A percentile compares a stretch with the other conserved stretches of the same genome.
Evolutionary conservation across 2,888 invertebrate genomes (phyloP).

Genomic region (Sepiola atlantica): DNA sequence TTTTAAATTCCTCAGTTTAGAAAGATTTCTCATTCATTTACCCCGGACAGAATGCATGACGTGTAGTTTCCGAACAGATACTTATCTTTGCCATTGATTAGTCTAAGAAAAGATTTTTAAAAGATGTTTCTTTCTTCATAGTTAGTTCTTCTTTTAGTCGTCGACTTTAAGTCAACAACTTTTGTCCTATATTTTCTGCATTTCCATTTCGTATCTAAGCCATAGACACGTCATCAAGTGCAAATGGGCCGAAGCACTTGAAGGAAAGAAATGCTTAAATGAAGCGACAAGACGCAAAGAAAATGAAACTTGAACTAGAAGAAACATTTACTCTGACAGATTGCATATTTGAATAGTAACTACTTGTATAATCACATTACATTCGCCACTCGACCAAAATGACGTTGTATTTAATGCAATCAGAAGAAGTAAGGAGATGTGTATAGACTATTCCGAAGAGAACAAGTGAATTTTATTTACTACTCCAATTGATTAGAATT

Average conservation of each 20-base stretch:
- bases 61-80: too few relatives aligned
- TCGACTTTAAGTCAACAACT: neutral
- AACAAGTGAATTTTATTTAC: neutral
- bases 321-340: conserved; percentile 4
- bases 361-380: neutral
- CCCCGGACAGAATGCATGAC: too few relatives aligned
- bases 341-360: conserved; percentile 8
- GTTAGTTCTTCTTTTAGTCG: neutral
- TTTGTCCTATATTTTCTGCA: neutral
- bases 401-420: neutral
- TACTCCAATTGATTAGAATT: neutral
- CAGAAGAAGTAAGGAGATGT: neutral
- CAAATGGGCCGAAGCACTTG: neutral
- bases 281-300: neutral
- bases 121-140: neutral
- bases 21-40: too few relatives aligned
- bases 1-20: too few relatives aligned
- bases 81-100: too few relatives aligned
- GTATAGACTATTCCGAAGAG: neutral
- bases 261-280: neutral
- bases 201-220: neutral
- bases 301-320: neutral
- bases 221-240: neutral
- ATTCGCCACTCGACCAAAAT: neutral
- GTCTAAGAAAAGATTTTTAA: too few relatives aligned